Conservation (phyloP, 2,113 vertebrate genomes). For the Megalops atlanticus region DNA sequence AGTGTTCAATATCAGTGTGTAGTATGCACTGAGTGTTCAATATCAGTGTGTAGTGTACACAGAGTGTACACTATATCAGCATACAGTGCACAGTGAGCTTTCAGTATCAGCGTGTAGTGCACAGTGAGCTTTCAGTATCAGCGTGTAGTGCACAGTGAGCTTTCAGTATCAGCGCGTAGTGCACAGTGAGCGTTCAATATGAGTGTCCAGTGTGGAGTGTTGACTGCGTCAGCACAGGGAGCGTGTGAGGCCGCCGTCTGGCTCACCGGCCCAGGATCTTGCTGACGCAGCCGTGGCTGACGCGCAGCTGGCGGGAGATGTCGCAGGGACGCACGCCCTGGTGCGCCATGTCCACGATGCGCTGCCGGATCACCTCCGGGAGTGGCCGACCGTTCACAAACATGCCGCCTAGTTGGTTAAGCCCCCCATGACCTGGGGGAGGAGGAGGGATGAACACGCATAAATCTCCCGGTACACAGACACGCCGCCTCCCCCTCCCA, state of each 20-base stretch:
- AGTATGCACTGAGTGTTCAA: neutral
- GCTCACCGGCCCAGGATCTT: slow-evolving; percentile 88
- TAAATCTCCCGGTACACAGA: slow-evolving; percentile 64
- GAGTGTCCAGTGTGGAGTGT: neutral
- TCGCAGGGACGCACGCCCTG: slow-evolving; percentile 87
- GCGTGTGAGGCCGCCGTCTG: neutral
- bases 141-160: neutral
- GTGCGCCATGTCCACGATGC: slow-evolving; percentile 90
- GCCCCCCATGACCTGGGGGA: slow-evolving; percentile 86
- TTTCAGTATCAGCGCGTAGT: neutral
- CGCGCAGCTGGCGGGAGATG: slow-evolving; percentile 87
- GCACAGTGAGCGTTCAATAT: neutral
- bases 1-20: neutral
- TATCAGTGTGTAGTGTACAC: neutral
- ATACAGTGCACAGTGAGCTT: no score
- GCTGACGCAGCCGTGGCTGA: slow-evolving; percentile 90
- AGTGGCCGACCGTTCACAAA: slow-evolving; percentile 89
- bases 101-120: neutral
- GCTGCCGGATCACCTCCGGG: slow-evolving; percentile 87
- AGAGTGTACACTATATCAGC: neutral
- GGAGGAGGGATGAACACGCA: slow-evolving; percentile 71
- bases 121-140: neutral
- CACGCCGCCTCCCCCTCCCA: neutral
- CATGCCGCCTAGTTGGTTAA: slow-evolving; percentile 89
- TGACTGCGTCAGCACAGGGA: slow-evolving; percentile 11